Evolutionary conservation across 2,888 invertebrate genomes (phyloP).

Genomic region (Julus scanicus): DNA sequence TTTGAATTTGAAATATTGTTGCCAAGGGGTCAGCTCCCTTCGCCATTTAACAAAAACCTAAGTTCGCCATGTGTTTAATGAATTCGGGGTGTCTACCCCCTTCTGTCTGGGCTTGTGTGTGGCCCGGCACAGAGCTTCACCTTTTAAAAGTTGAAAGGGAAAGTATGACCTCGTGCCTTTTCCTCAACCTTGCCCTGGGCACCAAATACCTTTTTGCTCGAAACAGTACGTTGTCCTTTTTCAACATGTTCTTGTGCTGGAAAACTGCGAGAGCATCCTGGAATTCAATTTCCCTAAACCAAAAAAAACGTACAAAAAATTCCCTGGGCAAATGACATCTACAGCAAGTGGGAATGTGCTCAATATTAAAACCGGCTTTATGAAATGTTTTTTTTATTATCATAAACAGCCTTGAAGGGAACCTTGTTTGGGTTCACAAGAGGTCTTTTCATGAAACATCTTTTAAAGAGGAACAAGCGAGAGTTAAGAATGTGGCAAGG

Average conservation of each 20-base stretch:
- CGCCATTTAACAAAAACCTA: not conserved
- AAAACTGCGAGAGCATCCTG: conserved; percentile 1
- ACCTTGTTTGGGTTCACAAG: not conserved
- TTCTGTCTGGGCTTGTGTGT: conserved; percentile 13
- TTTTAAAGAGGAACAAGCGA: not conserved
- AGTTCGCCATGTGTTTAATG: not conserved
- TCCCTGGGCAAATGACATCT: conserved; percentile 1
- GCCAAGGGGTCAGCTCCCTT: not conserved
- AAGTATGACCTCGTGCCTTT: conserved; percentile 27
- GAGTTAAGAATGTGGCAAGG: conserved; percentile 20
- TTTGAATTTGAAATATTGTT: not conserved
- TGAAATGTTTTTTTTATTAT: not conserved
- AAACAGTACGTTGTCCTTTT: conserved; percentile 21
- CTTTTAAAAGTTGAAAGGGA: conserved; percentile 38
- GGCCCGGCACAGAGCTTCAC: not conserved
- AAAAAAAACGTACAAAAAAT: not conserved
- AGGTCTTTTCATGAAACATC: not conserved
- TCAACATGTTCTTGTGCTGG: not conserved
- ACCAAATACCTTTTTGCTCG: not conserved
- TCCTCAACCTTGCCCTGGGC: conserved; percentile 31
- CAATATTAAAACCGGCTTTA: conserved; percentile 32
- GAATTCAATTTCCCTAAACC: conserved; percentile 38
- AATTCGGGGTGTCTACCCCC: not conserved
- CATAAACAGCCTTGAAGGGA: not conserved
- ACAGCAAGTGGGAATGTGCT: conserved; percentile 17